Conservation (phyloP, 2,797 vertebrate species). For the Picus viridis region DNA sequence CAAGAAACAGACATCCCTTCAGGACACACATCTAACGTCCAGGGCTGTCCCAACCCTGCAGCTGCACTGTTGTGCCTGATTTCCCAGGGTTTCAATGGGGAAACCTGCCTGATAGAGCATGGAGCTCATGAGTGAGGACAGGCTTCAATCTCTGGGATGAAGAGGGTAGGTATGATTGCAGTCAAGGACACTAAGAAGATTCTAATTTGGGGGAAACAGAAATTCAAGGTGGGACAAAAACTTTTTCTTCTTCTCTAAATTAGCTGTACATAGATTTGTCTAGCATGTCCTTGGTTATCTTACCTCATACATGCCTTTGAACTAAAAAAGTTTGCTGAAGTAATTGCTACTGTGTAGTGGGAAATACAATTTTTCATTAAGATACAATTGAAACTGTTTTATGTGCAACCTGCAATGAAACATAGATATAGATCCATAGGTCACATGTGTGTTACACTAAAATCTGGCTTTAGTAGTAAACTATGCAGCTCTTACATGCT, state of each 20-base stretch:
- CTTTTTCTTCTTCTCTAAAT: background rate
- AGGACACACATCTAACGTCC: too few species aligned
- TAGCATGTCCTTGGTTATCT: background rate
- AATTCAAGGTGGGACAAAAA: background rate
- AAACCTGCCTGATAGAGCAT: background rate
- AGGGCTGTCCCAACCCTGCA: background rate
- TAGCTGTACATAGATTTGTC: background rate
- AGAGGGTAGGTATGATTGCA: background rate
- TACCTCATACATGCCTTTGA: background rate
- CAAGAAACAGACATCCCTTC: background rate
- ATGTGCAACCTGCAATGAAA: background rate
- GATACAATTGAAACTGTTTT: background rate
- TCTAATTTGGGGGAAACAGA: background rate
- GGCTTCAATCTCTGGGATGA: too few species aligned
- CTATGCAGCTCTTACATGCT: background rate
- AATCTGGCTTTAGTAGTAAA: background rate
- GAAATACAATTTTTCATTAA: background rate
- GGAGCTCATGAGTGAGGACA: fast-evolving
- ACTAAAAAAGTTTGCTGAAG: background rate
- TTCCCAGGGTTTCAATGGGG: fast-evolving
- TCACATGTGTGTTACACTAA: background rate
- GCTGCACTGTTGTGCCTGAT: background rate
- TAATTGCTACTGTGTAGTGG: background rate
- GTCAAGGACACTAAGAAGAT: background rate
- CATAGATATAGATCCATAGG: background rate